Base-by-base conservation (phyloP, 92 coral and sea anemone genomes). In the Epizoanthus illoricatus region DNA sequence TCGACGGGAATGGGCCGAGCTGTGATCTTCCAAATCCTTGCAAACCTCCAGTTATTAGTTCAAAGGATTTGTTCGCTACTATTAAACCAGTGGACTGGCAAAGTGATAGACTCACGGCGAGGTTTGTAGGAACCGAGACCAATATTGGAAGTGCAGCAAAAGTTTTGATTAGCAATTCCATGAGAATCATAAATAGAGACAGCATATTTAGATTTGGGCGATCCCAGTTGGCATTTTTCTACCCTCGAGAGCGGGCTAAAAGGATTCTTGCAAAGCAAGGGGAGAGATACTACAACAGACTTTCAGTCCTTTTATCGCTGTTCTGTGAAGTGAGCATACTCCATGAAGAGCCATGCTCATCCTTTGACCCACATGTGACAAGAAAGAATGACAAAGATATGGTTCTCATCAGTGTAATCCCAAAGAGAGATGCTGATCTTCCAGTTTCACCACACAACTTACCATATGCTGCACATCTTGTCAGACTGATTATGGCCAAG, bases 121-220 rank as follows among this genome's bases (percentile, higher is more conserved):
- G 90, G 68, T 94, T 97, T 90, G 91, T 97, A 13, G 99, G 99
- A 4, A 87, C 91, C 33, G 98, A 97, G 70, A 91, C 92, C 33
- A 95, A 89, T 17, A 75, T 73, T 28, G 88, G 80, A 9, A 81
- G 83, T 2, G 88, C 93, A 0, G 89, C 93, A 10, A 90, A 94
- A 65, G 87, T 85, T 39, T 76, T 97, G 41, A 90, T 97, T 79
- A 90, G 95, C 61, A 90, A 91, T 36, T 81, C 92, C 20, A 80
- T 90, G 57, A 85, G 92, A 74, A 87, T 97, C 66, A 88, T 89
- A 5, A 86, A 90, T 28, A 55, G 87, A 41, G 94, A 90, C 39
- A 93, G 99, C 2, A 86, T 97, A 54, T 97, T 97, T 85, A 89
- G 91, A 36, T 87, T 83, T 76, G 99, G 99, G 20, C 86, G 99